A percentile compares a stretch with the other conserved stretches of the same genome.
Conservation (phyloP, 2,113 vertebrate species). For the Rhinichthys klamathensis region DNA sequence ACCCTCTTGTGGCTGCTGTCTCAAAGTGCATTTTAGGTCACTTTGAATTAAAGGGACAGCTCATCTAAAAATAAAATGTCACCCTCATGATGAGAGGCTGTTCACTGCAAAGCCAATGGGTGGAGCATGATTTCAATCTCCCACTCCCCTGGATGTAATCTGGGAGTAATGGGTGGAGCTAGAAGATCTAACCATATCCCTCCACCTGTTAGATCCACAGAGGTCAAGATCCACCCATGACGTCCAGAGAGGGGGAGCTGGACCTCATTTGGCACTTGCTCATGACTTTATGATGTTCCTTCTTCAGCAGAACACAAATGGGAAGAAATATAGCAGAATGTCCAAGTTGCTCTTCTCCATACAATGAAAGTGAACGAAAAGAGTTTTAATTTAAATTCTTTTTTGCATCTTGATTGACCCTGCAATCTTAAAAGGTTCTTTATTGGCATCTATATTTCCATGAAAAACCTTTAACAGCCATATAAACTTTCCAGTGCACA, state of each 20-base stretch:
- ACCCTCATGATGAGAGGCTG: not conserved
- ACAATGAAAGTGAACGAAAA: not conserved
- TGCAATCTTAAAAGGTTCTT: not conserved
- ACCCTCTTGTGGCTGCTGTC: conserved; percentile 4
- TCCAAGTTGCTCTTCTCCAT: not conserved
- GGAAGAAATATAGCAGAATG: not conserved
- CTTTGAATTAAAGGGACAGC: not conserved
- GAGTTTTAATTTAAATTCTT: not conserved
- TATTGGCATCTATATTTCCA: not conserved
- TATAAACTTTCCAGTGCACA: not conserved
- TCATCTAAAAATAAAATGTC: not conserved
- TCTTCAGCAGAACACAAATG: not conserved
- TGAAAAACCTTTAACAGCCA: not conserved
- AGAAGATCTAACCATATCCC: too few relatives aligned
- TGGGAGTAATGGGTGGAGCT: too few relatives aligned
- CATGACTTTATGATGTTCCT: too few relatives aligned
- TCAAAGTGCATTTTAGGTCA: not conserved
- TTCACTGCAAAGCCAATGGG: too few relatives aligned
- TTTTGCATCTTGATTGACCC: not conserved
- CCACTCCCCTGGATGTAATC: too few relatives aligned
- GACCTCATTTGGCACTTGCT: too few relatives aligned
- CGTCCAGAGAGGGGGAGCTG: too few relatives aligned
- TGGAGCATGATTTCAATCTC: too few relatives aligned
- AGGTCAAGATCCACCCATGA: too few relatives aligned
- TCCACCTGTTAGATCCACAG: too few relatives aligned